Evolutionary conservation across 92 coral and sea anemone species (phyloP).

Genomic region (Isaurus tuberculatus): DNA sequence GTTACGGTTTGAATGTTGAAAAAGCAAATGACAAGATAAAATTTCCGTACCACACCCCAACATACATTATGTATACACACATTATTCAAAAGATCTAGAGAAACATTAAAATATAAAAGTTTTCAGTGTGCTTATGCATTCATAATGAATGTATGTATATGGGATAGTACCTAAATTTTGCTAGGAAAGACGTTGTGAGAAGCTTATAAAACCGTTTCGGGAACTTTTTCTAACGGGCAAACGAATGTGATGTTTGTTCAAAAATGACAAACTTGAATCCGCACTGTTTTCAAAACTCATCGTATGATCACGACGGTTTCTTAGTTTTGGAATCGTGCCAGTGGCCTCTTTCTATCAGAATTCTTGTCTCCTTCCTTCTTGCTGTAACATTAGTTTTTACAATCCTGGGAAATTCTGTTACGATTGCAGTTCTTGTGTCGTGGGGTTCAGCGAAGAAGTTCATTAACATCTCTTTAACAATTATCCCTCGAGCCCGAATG

Average conservation of each 20-base stretch:
- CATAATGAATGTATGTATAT: too few relatives aligned
- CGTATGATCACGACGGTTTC: background rate
- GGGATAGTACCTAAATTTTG: too few relatives aligned
- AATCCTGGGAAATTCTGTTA: slow-evolving; percentile 67
- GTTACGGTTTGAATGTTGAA: slow-evolving; percentile 2
- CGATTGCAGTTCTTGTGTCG: slow-evolving; percentile 64
- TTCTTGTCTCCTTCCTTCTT: slow-evolving; percentile 51
- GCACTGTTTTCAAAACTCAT: background rate
- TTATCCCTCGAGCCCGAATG: too few relatives aligned
- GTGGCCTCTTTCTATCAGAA: slow-evolving; percentile 51
- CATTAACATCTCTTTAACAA: slow-evolving; percentile 61
- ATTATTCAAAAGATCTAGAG: too few relatives aligned
- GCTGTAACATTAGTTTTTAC: slow-evolving; percentile 53
- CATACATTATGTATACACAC: too few relatives aligned
- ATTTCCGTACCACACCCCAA: too few relatives aligned
- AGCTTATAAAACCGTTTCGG: background rate
- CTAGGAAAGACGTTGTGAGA: background rate
- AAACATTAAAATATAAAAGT: too few relatives aligned
- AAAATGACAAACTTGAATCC: slow-evolving; percentile 7
- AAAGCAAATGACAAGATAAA: too few relatives aligned
- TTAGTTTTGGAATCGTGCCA: background rate
- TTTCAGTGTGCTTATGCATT: too few relatives aligned
- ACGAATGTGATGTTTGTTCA: background rate
- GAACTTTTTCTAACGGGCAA: background rate
- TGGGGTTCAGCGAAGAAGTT: slow-evolving; percentile 61